Percentiles rank a stretch among this genome's conserved stretches.
phyloP scores from a whole-genome alignment of 53 echinoderm and acorn worm species.

The Zoroaster sp. region DNA sequence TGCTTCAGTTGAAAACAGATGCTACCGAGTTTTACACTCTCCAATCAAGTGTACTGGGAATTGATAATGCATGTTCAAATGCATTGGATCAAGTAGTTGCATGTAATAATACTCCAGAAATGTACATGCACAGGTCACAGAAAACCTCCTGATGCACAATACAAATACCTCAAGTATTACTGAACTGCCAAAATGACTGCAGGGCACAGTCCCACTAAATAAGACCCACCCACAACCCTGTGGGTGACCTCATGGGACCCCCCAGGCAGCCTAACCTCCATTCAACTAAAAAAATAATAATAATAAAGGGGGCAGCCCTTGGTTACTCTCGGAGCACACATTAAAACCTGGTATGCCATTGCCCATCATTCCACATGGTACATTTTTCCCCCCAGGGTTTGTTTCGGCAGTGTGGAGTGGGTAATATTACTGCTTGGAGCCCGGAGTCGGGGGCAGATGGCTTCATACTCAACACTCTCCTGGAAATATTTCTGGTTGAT shows the following conservation, averaged over 20 bases:
- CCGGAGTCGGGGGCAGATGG: background rate
- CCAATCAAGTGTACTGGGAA: no score
- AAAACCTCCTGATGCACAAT: background rate
- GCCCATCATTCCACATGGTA: background rate
- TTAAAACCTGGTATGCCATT: background rate
- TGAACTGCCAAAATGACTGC: background rate
- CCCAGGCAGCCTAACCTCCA: background rate
- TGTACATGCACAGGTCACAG: no score
- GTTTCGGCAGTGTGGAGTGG: background rate
- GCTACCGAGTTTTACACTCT: no score
- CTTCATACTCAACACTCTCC: background rate
- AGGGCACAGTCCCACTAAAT: background rate
- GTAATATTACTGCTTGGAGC: background rate
- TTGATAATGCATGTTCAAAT: no score
- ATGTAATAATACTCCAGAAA: no score
- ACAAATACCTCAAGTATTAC: background rate
- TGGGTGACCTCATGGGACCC: background rate
- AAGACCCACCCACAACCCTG: background rate
- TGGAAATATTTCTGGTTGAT: background rate
- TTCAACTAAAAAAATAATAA: background rate
- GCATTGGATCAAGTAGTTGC: no score
- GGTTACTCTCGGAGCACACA: background rate
- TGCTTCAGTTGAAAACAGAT: no score
- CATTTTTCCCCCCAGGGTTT: background rate
- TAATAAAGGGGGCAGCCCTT: background rate